phyloP scores from a whole-genome alignment of 1,140 invertebrate species.

The Drosophila mayri region DNA sequence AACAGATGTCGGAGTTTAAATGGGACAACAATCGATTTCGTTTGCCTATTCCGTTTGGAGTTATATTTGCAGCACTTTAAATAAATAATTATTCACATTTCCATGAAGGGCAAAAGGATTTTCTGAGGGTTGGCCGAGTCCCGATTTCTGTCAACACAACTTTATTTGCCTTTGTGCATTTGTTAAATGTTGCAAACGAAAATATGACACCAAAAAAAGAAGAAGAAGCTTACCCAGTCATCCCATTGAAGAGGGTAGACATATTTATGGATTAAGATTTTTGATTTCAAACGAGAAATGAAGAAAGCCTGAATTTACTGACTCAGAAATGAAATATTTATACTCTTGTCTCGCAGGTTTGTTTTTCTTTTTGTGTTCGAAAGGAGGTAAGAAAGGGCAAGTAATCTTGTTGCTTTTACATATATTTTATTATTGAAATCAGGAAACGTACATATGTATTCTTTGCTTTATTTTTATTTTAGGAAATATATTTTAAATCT shows the following conservation, averaged over 20 bases:
- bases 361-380: background rate
- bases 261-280: constrained; percentile 12
- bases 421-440: background rate
- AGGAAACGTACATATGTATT: background rate
- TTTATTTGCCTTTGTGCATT: constrained; percentile 43
- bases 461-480: background rate
- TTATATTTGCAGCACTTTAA: constrained; percentile 46
- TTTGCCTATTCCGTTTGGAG: constrained; percentile 20
- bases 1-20: constrained; percentile 16
- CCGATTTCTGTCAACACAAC: constrained; percentile 27
- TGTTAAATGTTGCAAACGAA: constrained; percentile 5
- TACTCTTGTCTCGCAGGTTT: background rate
- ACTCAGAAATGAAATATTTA: constrained; percentile 2
- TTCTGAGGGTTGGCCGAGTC: constrained; percentile 5
- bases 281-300: background rate
- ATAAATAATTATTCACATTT: constrained; percentile 64
- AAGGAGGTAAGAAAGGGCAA: background rate
- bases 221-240: background rate
- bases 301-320: background rate
- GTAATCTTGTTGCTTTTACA: background rate
- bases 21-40: constrained; percentile 32
- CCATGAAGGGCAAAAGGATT: too few species aligned
- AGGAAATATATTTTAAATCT: background rate
- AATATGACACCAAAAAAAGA: background rate
- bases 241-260: constrained; percentile 8